A percentile compares a stretch with the other conserved stretches of the same genome.
These are phyloP conservation scores for Distichodus sexfasciatus DNA, from an alignment of 2,797 vertebrate genomes.

Conservation along the genomic window DNA sequence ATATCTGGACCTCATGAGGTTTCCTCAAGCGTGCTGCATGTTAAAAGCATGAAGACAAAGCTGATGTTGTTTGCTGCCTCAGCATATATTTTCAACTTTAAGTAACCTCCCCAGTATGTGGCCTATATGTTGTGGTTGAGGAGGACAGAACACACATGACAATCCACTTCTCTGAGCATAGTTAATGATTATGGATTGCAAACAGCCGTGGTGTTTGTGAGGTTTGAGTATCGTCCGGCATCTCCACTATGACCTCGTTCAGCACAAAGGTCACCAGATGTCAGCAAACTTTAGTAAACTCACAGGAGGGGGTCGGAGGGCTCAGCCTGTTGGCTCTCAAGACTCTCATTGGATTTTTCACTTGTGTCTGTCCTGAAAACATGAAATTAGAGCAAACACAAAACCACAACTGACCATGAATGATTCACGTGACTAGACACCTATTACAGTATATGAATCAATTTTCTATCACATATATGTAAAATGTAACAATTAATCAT, in stretches of 20 bases:
- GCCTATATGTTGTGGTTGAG: neutral
- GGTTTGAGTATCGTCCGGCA: neutral
- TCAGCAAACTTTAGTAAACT: constrained; percentile 50
- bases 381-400: too few relatives aligned
- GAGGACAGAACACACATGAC: neutral
- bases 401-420: too few relatives aligned
- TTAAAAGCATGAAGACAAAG: neutral
- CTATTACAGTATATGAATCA: too few relatives aligned
- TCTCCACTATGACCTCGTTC: constrained; percentile 22
- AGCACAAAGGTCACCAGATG: constrained; percentile 25
- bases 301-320: constrained; percentile 39
- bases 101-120: neutral
- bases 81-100: neutral
- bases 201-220: constrained; percentile 31
- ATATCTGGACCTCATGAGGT: neutral
- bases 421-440: too few relatives aligned
- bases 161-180: neutral
- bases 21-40: neutral
- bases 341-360: constrained; percentile 37
- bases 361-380: constrained; percentile 41
- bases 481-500: too few relatives aligned
- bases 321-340: too few relatives aligned
- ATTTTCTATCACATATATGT: too few relatives aligned
- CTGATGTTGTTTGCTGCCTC: neutral
- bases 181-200: constrained; percentile 41